Percentiles rank a stretch among this genome's conserved stretches.
These are phyloP conservation scores for Macheiramphus alcinus DNA, from an alignment of 2,113 vertebrate species.

Conservation along the genomic window DNA sequence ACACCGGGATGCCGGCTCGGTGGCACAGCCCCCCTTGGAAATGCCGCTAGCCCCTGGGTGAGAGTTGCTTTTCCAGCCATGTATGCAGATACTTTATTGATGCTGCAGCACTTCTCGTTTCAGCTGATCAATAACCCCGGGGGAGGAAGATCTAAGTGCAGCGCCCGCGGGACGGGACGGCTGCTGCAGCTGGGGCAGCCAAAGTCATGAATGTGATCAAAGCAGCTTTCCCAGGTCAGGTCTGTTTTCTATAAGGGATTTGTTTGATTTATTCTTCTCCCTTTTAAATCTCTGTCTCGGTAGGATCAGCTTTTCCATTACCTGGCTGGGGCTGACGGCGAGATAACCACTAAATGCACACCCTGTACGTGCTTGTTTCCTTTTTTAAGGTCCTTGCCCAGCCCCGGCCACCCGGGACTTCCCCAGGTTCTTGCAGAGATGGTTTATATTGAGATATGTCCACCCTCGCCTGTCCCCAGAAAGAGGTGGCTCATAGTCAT, in stretches of 20 bases:
- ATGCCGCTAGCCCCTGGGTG: fast-evolving
- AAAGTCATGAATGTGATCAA: background rate
- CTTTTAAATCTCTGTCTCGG: background rate
- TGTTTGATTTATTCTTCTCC: background rate
- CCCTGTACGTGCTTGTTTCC: fast-evolving
- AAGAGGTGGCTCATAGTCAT: background rate
- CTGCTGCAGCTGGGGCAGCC: background rate
- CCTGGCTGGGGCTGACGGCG: background rate
- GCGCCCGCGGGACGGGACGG: fast-evolving
- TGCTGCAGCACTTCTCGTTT: background rate
- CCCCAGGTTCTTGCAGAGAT: background rate
- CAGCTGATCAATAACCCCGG: background rate
- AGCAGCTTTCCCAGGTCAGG: background rate
- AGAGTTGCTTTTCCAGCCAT: background rate
- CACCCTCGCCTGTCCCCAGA: background rate
- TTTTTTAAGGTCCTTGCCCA: background rate
- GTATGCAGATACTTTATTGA: background rate
- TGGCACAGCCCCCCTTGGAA: background rate
- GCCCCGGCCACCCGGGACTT: background rate
- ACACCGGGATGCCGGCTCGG: fast-evolving
- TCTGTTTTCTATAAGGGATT: background rate
- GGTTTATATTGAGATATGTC: background rate
- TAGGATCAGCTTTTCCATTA: background rate
- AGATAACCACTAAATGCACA: background rate
- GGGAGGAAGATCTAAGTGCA: background rate